Base-by-base conservation (phyloP, 2,113 vertebrate species). In the Columba livia region DNA sequence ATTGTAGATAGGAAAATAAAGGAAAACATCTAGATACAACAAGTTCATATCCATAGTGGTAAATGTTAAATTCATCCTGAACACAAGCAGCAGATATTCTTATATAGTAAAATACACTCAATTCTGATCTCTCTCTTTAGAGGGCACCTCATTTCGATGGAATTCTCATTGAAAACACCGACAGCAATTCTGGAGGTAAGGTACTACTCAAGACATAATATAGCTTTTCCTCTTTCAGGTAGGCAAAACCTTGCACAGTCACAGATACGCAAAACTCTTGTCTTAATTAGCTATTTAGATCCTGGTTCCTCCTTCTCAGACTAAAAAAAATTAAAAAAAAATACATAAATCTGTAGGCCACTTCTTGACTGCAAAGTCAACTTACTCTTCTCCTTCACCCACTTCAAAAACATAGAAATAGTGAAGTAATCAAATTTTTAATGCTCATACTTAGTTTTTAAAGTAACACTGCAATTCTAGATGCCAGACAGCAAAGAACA, bases 141-240 rank as follows among this genome's bases (percentile, higher is more conserved):
- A 62, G 23, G n/a, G 24, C 28, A 36, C 5, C 3, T 10, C n/a
- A 16, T 19, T 26, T 34, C 23, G 32, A 64, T 12, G n/a, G 21
- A 53, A 57, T 24, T 67, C 31, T 81, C 38, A 18, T 0, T 19
- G 38, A 82, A 74, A 80, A 16, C n/a, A 47, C 8, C 1, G 1
- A n/a, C 31, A 21, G 4, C 28, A 81, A 1, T 31, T 83, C 72
- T 56, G 42, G 40, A 74, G 28, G 40, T 58, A 53, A 69, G 5
- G 11, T 42, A 25, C n/a, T 24, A 19, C 9, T 19, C 0, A 0
- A 89, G 47, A 31, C 5, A 29, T 12, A 50, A 61, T 7, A 5
- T 0, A 29, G 40, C 17, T 79, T 58, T 70, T 78, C 47, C 38
- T 70, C 28, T 58, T 50, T 17, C 15, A n/a, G 54, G 54, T 31